Conservation (phyloP, 2,113 vertebrate species). For the Gambusia affinis region DNA sequence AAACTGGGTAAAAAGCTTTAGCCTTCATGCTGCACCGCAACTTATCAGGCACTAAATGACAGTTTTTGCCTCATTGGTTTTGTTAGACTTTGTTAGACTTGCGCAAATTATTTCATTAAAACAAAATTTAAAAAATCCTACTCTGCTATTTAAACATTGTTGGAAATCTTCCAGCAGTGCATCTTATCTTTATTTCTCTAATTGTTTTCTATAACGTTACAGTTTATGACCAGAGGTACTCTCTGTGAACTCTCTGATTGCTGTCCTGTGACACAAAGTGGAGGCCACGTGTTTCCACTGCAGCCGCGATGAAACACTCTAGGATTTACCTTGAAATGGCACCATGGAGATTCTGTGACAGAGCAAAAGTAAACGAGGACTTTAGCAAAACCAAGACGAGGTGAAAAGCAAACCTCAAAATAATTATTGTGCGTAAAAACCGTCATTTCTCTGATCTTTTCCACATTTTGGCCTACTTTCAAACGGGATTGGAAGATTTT, state of each 20-base stretch:
- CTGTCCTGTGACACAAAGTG: not conserved
- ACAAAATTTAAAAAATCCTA: not conserved
- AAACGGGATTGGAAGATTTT: not conserved
- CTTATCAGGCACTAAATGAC: not conserved
- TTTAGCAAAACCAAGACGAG: not conserved
- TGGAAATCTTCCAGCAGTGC: not conserved
- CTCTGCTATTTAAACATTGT: no score
- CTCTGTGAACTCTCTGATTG: not conserved
- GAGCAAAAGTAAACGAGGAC: not conserved
- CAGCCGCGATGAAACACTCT: not conserved
- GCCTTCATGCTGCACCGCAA: not conserved
- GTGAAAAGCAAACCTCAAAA: not conserved
- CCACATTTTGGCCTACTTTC: not conserved
- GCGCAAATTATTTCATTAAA: not conserved
- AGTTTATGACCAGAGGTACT: not conserved
- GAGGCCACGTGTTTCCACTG: not conserved
- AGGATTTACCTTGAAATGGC: not conserved
- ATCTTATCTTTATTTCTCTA: not conserved
- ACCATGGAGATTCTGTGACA: not conserved
- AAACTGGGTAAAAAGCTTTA: slow-evolving; percentile 87
- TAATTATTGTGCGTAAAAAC: not conserved
- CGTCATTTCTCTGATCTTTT: not conserved
- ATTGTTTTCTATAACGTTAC: not conserved
- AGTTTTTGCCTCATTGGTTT: not conserved
- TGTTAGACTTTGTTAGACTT: no score